Evolutionary conservation across 2,888 invertebrate species (phyloP), one percentile per base, ranked within the genome.

Genomic region (Hirtodrosophila alboralis): DNA sequence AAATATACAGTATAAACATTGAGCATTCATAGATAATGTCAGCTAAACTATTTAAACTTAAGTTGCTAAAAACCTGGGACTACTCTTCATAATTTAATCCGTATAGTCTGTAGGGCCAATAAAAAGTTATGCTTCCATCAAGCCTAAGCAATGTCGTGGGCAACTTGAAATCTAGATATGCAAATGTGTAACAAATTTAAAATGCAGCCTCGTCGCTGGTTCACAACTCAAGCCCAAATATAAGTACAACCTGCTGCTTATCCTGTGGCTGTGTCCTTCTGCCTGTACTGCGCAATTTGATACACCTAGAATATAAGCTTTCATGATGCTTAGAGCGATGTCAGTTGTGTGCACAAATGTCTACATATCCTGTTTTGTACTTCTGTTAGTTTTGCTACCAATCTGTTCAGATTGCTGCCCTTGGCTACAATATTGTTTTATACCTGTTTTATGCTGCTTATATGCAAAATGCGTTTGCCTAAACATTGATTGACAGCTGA

Each of bases 131-230:
- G 33, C 36, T 27, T n/a, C 45, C n/a, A n/a, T 13, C 3, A 45
- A 21, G 26, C 21, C 13, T 33, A 14, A 40, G 5, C 18, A 21
- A 23, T 9, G 18, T 52, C 16, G 36, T 23, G 7, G 33, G 10
- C 44, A 16, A 49, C 27, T 23, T 14, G 23, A 31, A 57, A 57
- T 63, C 53, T 37, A 33, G 57, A 58, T 77, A 74, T 77, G 77
- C 59, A 77, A 80, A 77, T 74, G 53, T 18, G 41, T 44, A 18
- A 16, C 16, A 51, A 34, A 52, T 67, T 48, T 26, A 23, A 5
- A 23, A 41, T 23, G 13, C 26, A 7, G 10, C 26, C 36, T 10
- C 12, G 40, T 18, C 23, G 7, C 23, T 5, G 23, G 8, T 18
- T 3, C 5, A 18, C 18, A 3, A 18, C 18, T 18, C 18, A 3